Evolutionary conservation across 1,140 invertebrate species (phyloP).

Genomic region (Pinna nobilis): DNA sequence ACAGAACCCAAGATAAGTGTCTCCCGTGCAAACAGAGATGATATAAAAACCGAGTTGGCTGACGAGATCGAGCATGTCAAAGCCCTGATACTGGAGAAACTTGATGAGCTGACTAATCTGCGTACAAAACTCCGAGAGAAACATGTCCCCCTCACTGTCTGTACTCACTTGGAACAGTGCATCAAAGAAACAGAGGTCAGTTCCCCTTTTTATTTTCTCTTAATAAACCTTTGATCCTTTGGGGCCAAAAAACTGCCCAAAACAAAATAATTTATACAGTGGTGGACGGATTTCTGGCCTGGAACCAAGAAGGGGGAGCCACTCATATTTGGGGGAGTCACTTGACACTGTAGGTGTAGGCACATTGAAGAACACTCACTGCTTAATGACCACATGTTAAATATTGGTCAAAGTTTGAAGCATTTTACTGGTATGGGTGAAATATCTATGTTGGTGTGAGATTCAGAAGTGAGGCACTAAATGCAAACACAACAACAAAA

Average conservation of each 20-base stretch:
- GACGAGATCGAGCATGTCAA: slow-evolving; percentile 68
- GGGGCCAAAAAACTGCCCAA: neutral
- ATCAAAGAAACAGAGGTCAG: slow-evolving; percentile 73
- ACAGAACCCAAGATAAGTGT: slow-evolving; percentile 19
- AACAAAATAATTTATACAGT: neutral
- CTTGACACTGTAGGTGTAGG: too few relatives aligned
- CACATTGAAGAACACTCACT: too few relatives aligned
- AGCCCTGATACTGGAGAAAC: slow-evolving; percentile 67
- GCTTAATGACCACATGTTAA: too few relatives aligned
- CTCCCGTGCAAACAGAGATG: slow-evolving; percentile 40
- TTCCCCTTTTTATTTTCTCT: neutral
- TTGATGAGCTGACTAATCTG: slow-evolving; percentile 65
- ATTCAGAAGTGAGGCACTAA: too few relatives aligned
- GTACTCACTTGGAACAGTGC: slow-evolving; percentile 72
- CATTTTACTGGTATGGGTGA: too few relatives aligned
- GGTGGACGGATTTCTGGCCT: neutral
- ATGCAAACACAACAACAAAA: too few relatives aligned
- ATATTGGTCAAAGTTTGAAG: too few relatives aligned
- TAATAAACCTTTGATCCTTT: too few relatives aligned
- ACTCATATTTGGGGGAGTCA: too few relatives aligned
- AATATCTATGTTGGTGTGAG: too few relatives aligned
- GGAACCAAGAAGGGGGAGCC: too few relatives aligned
- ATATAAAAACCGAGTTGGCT: slow-evolving; percentile 57
- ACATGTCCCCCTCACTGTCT: slow-evolving; percentile 70
- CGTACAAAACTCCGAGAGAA: slow-evolving; percentile 58